Evolutionary conservation across 1,140 invertebrate species (phyloP).

Genomic region (Nilaparvata lugens): DNA sequence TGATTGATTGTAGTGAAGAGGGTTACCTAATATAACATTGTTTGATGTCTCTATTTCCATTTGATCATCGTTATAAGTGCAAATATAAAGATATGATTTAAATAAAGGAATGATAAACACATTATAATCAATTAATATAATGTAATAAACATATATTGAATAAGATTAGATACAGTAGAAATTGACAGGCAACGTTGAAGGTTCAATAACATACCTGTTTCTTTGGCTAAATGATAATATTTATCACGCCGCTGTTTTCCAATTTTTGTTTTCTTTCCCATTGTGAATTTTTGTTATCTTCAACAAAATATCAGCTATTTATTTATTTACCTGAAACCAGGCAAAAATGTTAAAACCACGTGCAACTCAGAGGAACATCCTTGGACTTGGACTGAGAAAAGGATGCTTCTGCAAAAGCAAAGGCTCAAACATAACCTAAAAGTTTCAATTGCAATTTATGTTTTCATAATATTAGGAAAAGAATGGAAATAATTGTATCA

Average conservation of each 20-base stretch:
- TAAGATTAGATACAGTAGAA: not conserved
- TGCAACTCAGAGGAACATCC: not conserved
- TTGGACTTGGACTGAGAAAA: not conserved
- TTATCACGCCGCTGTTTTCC: conserved; percentile 98
- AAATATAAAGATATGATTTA: no score
- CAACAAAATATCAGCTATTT: not conserved
- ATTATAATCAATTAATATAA: not conserved
- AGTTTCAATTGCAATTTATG: no score
- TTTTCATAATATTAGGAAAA: no score
- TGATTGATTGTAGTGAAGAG: not conserved
- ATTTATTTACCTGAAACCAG: not conserved
- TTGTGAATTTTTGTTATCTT: conserved; percentile 33
- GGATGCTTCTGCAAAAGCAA: no score
- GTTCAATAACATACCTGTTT: conserved; percentile 67
- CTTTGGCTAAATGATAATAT: conserved; percentile 97
- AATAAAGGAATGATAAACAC: not conserved
- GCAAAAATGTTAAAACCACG: not conserved
- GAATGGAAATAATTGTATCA: no score
- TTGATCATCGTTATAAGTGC: no score
- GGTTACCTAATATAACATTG: not conserved
- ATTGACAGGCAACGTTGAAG: not conserved
- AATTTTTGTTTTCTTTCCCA: conserved; percentile 95
- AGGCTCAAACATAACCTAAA: no score
- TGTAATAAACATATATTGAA: conserved; percentile 1
- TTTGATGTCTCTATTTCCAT: not conserved